Base-by-base conservation (phyloP, 2,888 invertebrate species). In the Aethes cnicana region DNA sequence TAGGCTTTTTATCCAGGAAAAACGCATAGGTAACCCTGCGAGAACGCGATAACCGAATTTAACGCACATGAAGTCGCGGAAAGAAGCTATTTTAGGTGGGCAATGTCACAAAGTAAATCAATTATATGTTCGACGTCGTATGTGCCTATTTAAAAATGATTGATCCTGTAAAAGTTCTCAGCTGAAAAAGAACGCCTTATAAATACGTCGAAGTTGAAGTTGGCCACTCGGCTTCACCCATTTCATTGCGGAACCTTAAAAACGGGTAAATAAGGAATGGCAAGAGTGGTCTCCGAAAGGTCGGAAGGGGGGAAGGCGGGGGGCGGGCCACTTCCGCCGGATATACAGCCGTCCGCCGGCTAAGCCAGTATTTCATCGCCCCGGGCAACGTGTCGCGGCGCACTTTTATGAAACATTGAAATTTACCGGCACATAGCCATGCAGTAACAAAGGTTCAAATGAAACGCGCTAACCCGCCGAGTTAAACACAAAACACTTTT, bases 251-350 rank as follows among this genome's bases (percentile, higher is more conserved):
- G 52, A 46, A 52, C 52, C 52, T 39, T 52, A 52, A 85, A 85
- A 86, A 81, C 83, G 81, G 77, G 78, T 84, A 85, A 86, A 88
- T 85, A 87, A 83, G 79, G 78, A 81, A 72, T 77, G 69, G 72
- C 74, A 72, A 69, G 72, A 69, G 68, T 12, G 32, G 52, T 42
- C 28, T 47, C 53, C 57, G 57, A 55, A 59, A 46, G 61, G 56
- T 57, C 56, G 60, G 57, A 59, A 36, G 59, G 58, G 50, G 56
- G 3, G 46, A 1, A 50, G 9, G 30, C 25, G 59, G 47, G 57
- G 59, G 63, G 56, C 58, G 57, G 59, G 59, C 46, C 55, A 59
- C 68, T 69, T 78, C 79, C 78, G 77, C 56, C 77, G 83, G 81
- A 80, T 72, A 73, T 68, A 68, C 66, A 65, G 63, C 69, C 69